Percentiles rank a stretch among this genome's conserved stretches.
These are phyloP conservation scores for Cantharis rufa DNA, from an alignment of 2,888 invertebrate genomes.

Conservation along the genomic window DNA sequence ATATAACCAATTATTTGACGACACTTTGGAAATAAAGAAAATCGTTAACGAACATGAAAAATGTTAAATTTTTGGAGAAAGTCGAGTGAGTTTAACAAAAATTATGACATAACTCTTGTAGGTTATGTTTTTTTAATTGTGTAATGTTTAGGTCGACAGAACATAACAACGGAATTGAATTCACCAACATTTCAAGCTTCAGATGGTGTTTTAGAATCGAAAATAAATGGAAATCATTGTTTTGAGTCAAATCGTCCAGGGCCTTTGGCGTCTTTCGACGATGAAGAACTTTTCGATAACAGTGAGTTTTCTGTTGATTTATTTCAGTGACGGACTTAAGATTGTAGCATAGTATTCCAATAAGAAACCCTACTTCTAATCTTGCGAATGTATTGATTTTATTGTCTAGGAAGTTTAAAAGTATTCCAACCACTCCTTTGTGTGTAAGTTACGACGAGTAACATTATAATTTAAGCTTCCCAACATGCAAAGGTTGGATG, in stretches of 20 bases:
- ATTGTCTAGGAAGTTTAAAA: background rate
- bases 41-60: constrained; percentile 22
- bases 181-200: constrained; percentile 28
- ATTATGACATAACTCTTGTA: constrained; percentile 21
- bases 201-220: constrained; percentile 29
- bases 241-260: constrained; percentile 30
- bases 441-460: background rate
- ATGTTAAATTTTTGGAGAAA: constrained; percentile 82
- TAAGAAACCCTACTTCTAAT: background rate
- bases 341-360: background rate
- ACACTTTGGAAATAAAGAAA: background rate
- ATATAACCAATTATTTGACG: background rate
- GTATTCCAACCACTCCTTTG: background rate
- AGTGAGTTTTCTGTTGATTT: constrained; percentile 34
- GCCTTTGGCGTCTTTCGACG: constrained; percentile 43
- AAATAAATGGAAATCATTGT: constrained; percentile 23
- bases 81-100: constrained; percentile 59
- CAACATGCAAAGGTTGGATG: no score
- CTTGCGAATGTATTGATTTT: background rate
- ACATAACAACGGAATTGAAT: constrained; percentile 39
- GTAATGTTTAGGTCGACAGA: constrained; percentile 34
- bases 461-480: background rate
- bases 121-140: constrained; percentile 29
- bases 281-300: constrained; percentile 51
- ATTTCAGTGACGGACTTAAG: background rate